Evolutionary conservation across 2,797 vertebrate genomes (phyloP), one percentile per base, ranked within the genome.

Genomic region (Rhyacichthys aspro): DNA sequence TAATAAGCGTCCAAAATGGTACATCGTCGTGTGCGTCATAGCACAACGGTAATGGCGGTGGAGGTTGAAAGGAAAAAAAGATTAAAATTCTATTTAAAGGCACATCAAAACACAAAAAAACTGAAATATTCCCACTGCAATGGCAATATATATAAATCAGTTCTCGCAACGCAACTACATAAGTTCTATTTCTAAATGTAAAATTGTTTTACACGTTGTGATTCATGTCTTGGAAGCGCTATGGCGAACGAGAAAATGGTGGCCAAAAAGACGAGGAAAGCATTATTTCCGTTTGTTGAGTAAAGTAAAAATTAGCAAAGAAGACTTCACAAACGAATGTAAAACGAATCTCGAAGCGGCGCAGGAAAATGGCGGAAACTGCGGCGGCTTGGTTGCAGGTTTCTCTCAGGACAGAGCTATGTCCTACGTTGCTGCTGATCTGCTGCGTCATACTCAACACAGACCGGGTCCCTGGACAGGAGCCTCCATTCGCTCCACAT

Each of bases 401-500:
- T 64, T 79, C 32, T 69, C 65, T 69, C 66, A 78, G 77, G 74
- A 84, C 76, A 62, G 72, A 79, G 77, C 64, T 80, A 81, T 85
- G 47, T 49, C 47, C 32, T 34, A 32, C 19, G 28, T 12, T 28
- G 7, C 55, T 68, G 77, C 77, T 82, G 83, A 81, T 84, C 64
- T 88, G 81, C 87, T 90, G 89, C 87, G 85, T 88, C 88, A 89
- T 75, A 79, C 79, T 81, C 76, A 75, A 74, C 79, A 81, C 84
- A 76, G 82, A 82, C 79, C 55, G 59, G 76, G 74, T 81, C 84
- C 72, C 79, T 83, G 86, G 79, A 79, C 79, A 37, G 48, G 69
- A 88, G 86, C 72, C 71, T 81, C 69, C 72, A 43, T 68, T 84
- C 74, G 38, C 56, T 68, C 67, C 10, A 76, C 67, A 74, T 67